Conservation (phyloP, 2,113 vertebrate species). For the Oophaga pumilio region DNA sequence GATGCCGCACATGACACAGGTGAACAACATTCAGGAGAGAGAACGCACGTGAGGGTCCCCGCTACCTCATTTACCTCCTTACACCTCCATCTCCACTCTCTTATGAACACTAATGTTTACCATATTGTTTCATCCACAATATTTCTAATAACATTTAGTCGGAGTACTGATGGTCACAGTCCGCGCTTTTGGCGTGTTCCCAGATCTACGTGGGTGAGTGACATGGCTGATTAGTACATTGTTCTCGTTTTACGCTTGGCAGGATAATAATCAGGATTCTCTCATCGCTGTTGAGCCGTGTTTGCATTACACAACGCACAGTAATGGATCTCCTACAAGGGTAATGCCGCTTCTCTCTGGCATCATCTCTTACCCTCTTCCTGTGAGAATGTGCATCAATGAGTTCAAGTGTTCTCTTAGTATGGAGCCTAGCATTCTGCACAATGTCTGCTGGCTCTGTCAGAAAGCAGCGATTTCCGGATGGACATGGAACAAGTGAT, state of each 20-base stretch:
- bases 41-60: too few relatives aligned
- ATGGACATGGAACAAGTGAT: too few relatives aligned
- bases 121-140: background rate
- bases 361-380: slow-evolving; percentile 22
- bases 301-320: slow-evolving; percentile 34
- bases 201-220: slow-evolving; percentile 30
- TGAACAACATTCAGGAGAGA: too few relatives aligned
- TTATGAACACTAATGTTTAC: background rate
- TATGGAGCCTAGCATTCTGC: background rate
- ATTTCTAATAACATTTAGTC: slow-evolving; percentile 26
- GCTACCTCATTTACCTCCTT: too few relatives aligned
- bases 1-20: too few relatives aligned
- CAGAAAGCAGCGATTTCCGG: background rate
- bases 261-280: slow-evolving; percentile 34
- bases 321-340: slow-evolving; percentile 43
- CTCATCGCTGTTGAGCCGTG: slow-evolving; percentile 14
- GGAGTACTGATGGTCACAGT: slow-evolving; percentile 1
- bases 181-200: slow-evolving; percentile 16
- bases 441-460: background rate
- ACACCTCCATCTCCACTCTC: background rate
- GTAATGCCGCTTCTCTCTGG: slow-evolving; percentile 21
- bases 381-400: slow-evolving; percentile 9
- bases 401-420: slow-evolving; percentile 32
- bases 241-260: slow-evolving; percentile 42
- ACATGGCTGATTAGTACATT: slow-evolving; percentile 49